Evolutionary conservation across 2,113 vertebrate genomes (phyloP).

Genomic region (Pteronura brasiliensis): DNA sequence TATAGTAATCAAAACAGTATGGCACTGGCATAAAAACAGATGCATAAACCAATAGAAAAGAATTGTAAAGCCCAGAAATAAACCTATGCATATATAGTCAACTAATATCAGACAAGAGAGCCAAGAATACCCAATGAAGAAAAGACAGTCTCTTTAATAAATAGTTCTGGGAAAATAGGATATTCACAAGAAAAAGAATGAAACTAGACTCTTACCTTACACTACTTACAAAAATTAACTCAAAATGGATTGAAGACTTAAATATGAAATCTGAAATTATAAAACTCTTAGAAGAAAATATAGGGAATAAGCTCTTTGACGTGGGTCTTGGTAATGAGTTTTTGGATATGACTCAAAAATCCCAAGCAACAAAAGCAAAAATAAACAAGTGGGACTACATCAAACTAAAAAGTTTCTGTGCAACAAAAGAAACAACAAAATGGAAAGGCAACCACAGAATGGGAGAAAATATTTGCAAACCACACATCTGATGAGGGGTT

Average conservation of each 20-base stretch:
- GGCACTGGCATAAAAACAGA: background rate
- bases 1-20: background rate
- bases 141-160: background rate
- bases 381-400: background rate
- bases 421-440: background rate
- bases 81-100: background rate
- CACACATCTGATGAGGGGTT: background rate
- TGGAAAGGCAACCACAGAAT: background rate
- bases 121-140: background rate
- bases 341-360: background rate
- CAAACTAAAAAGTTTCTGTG: background rate
- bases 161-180: background rate
- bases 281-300: background rate
- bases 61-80: background rate
- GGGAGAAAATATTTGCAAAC: background rate
- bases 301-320: background rate
- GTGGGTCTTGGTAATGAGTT: background rate
- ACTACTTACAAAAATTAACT: background rate
- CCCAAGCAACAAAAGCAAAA: background rate
- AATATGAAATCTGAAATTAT: background rate
- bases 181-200: background rate
- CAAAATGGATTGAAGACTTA: background rate
- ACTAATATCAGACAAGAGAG: background rate
- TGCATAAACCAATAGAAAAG: background rate
- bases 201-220: background rate